Evolutionary conservation across 2,797 vertebrate species (phyloP), one percentile per base, ranked within the genome.

Genomic region (Poeciliopsis presidionis): DNA sequence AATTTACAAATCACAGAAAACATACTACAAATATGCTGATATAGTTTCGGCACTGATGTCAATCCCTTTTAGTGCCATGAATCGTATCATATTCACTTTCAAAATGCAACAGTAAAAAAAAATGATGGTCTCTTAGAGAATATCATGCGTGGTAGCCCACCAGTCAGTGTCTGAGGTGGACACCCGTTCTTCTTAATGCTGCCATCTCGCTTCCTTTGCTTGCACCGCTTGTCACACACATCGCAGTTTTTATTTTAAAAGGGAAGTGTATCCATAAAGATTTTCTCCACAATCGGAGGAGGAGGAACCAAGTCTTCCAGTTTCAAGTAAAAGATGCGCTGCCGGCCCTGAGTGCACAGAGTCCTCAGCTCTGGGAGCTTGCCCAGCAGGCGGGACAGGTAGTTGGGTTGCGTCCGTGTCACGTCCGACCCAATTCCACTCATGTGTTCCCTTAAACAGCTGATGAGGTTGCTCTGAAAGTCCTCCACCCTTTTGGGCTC

Each of bases 291-390:
- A 0, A 99, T 98, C 41, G 97, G 97, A 0, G 98, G 98, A 0
- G 97, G 98, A 0, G 98, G 97, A 65, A 98, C 97, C 83, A 99
- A 86, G 86, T 99, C 96, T 91, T 98, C 98, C 86, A 99, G 95
- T 92, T 99, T 99, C 93, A 99, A 96, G 95, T 99, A 99, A 93
- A 99, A 98, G 90, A 99, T 99, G 57, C 98, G 97, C 92, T 99
- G 98, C 22, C 97, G 95, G 83, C 98, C 98, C 89, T 99, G 98
- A 53, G 97, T 99, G 90, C 98, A 97, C 70, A 99, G 96, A 81
- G 98, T 98, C 87, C 97, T 96, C 82, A 99, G 95, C 92, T 99
- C 98, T 0, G 98, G 97, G 76, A 99, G 96, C 87, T 98, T 99
- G 61, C 98, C 96, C 92, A 99, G 93, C 45, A 99, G 96, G 84